Evolutionary conservation across 2,888 invertebrate genomes (phyloP), one percentile per base, ranked within the genome.

Genomic region (Pandemis heparana): DNA sequence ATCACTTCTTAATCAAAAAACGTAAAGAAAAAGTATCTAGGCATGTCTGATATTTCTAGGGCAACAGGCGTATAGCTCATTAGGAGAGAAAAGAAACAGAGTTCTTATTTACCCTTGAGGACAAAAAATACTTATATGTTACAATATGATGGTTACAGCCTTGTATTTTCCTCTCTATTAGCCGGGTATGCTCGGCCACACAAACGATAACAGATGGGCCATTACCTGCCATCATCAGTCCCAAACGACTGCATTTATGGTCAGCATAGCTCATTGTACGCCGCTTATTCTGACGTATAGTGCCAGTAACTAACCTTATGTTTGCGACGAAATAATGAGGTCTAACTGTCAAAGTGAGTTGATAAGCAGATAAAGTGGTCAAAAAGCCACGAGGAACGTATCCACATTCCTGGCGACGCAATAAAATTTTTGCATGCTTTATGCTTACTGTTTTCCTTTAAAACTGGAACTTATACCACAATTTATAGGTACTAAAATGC

Each of bases 181-280:
- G 74, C 74, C 68, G 73, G 62, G 76, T 77, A 75, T 78, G 77
- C 76, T 59, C 56, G 41, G 64, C 66, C 77, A 77, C 75, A 78
- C 78, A 82, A 84, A 78, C 79, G 75, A 80, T 74, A 81, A 85
- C 79, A 78, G 78, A 85, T 82, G 77, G 79, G 78, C 81, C 80
- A 84, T 85, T 85, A 83, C 79, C 84, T 86, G 87, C 85, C 87
- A 87, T 81, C 85, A 84, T 83, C 87, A 85, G 82, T 76, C 81
- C 82, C 82, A 82, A 84, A 86, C 81, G 83, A 81, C 81, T 80
- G 80, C 87, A 81, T 84, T 86, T 84, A 87, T 83, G 80, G 84
- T 77, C 82, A 78, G 81, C 76, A 76, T 80, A 82, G 81, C 77
- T 43, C 70, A 65, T 61, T 56, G 66, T 67, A 56, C 12, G 66